phyloP scores from a whole-genome alignment of 2,888 invertebrate genomes.

The Athripsodes cinereus region DNA sequence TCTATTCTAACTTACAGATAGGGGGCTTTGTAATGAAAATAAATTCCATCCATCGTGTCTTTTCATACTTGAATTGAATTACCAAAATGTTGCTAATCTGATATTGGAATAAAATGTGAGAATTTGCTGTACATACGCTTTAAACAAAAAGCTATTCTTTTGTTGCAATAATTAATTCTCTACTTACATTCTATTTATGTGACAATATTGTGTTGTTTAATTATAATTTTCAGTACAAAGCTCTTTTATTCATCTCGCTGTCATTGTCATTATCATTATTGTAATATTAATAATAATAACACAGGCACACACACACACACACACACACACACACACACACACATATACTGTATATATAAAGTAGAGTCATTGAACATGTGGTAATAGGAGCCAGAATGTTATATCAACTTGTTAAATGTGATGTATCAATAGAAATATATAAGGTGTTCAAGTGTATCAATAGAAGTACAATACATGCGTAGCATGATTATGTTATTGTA shows the following conservation, averaged over 20 bases:
- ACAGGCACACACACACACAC: too few species aligned
- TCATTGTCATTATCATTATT: background rate
- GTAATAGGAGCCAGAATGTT: too few species aligned
- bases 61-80: background rate
- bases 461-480: too few species aligned
- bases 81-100: background rate
- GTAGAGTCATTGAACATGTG: too few species aligned
- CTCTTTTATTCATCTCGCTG: background rate
- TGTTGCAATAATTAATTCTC: background rate
- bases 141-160: background rate
- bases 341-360: too few species aligned
- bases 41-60: too few species aligned
- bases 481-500: too few species aligned
- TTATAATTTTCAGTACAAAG: background rate
- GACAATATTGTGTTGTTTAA: background rate
- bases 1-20: background rate
- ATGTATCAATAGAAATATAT: too few species aligned
- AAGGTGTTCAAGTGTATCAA: too few species aligned
- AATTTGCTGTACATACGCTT: background rate
- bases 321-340: too few species aligned
- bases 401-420: too few species aligned
- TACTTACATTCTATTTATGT: background rate
- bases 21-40: constrained; percentile 1
- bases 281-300: background rate
- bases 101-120: too few species aligned